Percentiles rank a stretch among this genome's conserved stretches.
Conservation (phyloP, 2,888 invertebrate species). For the Azorinus chamasolen region DNA sequence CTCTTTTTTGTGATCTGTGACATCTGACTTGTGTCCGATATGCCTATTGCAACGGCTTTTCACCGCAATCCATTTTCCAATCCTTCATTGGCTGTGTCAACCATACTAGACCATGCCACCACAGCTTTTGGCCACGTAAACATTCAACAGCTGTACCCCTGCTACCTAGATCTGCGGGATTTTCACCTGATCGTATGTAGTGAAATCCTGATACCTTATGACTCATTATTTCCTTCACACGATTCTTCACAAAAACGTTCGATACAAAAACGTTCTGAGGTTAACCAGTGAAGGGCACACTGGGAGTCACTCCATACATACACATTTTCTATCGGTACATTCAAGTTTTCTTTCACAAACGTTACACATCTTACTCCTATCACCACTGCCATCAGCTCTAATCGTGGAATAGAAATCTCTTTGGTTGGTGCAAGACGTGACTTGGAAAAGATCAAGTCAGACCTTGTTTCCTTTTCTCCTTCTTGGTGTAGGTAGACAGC, state of each 20-base stretch:
- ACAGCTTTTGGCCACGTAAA: neutral
- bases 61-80: neutral
- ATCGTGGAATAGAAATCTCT: slow-evolving; percentile 25
- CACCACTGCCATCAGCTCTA: slow-evolving; percentile 24
- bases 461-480: neutral
- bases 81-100: neutral
- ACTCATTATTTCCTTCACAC: slow-evolving; percentile 14
- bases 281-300: slow-evolving; percentile 27
- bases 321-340: neutral
- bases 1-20: neutral
- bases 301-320: slow-evolving; percentile 23
- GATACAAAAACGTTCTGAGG: slow-evolving; percentile 4
- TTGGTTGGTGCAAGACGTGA: slow-evolving; percentile 27
- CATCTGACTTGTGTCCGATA: neutral
- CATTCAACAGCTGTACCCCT: slow-evolving; percentile 3
- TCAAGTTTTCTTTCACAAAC: slow-evolving; percentile 1
- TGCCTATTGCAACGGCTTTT: neutral
- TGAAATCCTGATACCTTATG: neutral
- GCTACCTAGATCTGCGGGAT: slow-evolving; percentile 26
- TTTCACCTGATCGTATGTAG: slow-evolving; percentile 19
- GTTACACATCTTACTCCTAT: slow-evolving; percentile 20
- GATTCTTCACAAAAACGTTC: slow-evolving; percentile 22
- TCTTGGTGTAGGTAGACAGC: slow-evolving; percentile 28
- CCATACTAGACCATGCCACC: slow-evolving; percentile 38
- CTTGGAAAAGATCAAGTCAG: slow-evolving; percentile 36